phyloP scores from a whole-genome alignment of 2,113 vertebrate species.

The Strix uralensis region DNA sequence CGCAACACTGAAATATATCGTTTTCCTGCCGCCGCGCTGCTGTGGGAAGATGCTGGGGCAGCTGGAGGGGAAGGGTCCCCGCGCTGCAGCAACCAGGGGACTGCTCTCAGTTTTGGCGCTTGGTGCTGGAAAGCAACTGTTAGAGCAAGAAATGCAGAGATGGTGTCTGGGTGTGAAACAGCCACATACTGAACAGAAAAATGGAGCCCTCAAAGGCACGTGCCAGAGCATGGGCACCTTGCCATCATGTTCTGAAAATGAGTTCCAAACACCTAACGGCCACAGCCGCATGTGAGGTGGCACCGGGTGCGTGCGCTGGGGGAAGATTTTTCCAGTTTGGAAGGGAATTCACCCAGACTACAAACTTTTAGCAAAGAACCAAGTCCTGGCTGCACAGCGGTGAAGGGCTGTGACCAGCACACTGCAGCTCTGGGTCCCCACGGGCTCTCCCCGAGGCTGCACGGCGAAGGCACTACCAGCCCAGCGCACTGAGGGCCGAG shows the following conservation, averaged over 20 bases:
- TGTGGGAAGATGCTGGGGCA: not conserved
- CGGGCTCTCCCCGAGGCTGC: too few relatives aligned
- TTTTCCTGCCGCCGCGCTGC: not conserved
- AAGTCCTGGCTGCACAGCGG: not conserved
- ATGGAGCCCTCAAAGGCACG: not conserved
- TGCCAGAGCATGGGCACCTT: not conserved
- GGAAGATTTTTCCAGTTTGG: not conserved
- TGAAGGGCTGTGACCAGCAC: fast-evolving
- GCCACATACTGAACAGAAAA: not conserved
- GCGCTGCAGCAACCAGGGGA: not conserved
- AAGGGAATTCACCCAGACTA: not conserved
- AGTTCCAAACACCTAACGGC: not conserved
- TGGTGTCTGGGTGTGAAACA: not conserved
- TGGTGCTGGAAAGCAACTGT: not conserved
- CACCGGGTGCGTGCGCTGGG: not conserved
- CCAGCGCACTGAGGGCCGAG: not conserved
- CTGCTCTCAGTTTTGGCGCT: conserved; percentile 12
- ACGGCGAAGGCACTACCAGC: not conserved
- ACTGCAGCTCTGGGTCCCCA: not conserved
- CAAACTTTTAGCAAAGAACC: not conserved
- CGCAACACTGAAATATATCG: not conserved
- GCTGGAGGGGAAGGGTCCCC: conserved; percentile 27
- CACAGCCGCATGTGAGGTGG: not conserved
- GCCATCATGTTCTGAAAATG: fast-evolving
- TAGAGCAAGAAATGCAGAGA: conserved; percentile 13